These are phyloP conservation scores for Melangyna quadrimaculata DNA, from an alignment of 2,888 invertebrate genomes.

Conservation along the genomic window DNA sequence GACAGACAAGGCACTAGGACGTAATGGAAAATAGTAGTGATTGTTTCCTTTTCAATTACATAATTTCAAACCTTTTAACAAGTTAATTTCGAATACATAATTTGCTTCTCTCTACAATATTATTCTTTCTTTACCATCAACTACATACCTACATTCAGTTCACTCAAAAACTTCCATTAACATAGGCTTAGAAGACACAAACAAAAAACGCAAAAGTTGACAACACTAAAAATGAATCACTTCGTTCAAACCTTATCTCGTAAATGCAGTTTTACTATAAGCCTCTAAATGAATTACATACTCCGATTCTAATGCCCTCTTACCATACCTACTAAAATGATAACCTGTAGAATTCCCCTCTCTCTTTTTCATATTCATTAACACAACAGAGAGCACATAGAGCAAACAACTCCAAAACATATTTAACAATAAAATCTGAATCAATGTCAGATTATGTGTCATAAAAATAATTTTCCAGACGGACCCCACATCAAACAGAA, in stretches of 20 bases:
- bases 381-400: slow-evolving; percentile 14
- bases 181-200: neutral
- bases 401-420: slow-evolving; percentile 58
- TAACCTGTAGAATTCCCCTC: neutral
- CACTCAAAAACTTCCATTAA: neutral
- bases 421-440: slow-evolving; percentile 63
- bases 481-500: slow-evolving; percentile 60
- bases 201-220: neutral
- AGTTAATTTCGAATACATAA: no score
- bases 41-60: no score
- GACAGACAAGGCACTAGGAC: no score
- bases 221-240: neutral
- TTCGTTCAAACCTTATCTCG: neutral
- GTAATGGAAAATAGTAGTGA: no score
- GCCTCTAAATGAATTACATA: neutral
- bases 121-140: no score
- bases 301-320: slow-evolving; percentile 33
- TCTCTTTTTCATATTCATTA: slow-evolving; percentile 25
- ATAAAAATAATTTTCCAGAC: slow-evolving; percentile 54
- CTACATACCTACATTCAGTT: neutral
- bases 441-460: slow-evolving; percentile 66
- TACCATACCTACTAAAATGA: neutral
- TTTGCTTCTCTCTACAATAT: no score
- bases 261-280: neutral
- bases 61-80: no score